Evolutionary conservation across 2,797 vertebrate genomes (phyloP), one percentile per base, ranked within the genome.

Genomic region (Pipistrellus nathusii): DNA sequence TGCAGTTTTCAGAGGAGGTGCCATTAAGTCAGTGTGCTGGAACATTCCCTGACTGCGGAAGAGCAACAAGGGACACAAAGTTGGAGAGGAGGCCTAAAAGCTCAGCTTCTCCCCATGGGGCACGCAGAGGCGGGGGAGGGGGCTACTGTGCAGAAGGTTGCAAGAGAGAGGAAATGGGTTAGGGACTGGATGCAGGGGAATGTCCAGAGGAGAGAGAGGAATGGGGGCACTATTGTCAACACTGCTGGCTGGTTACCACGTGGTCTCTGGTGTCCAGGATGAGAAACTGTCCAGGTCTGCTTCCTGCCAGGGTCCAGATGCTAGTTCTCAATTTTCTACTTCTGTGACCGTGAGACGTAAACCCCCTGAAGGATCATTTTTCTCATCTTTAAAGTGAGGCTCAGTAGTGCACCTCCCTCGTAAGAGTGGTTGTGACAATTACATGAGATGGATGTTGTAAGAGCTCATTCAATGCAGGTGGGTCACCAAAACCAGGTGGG

Each of bases 281-380:
- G 81, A 91, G 84, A 78, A 75, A 82, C 9, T 80, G 17, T 88
- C 81, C n/a, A 75, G 41, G 90, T 90, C 10, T 20, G 66, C 68
- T 85, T 86, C 78, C 48, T 85, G 27, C 68, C 38, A 30, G 32
- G 66, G 25, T 77, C 25, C 76, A 82, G 46, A 62, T 73, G 41
- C 91, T 55, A 46, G 18, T 73, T 89, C 30, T 81, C 46, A 35
- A n/a, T 76, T 53, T 85, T 85, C 38, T 66, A 6, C 5, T 21
- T 64, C 57, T 48, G 11, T 91, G 72, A 32, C n/a, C 25, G 20
- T 71, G 27, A 38, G 10, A 3, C 71, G 32, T 83, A 81, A 94
- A 55, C 13, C 46, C 38, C 35, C 71, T 53, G 53, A 82, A 44
- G n/a, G 32, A n/a, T 81, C 73, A 85, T 46, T 53, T 82, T 32